Conservation (phyloP, 1,140 invertebrate species). For the Battus philenor region DNA sequence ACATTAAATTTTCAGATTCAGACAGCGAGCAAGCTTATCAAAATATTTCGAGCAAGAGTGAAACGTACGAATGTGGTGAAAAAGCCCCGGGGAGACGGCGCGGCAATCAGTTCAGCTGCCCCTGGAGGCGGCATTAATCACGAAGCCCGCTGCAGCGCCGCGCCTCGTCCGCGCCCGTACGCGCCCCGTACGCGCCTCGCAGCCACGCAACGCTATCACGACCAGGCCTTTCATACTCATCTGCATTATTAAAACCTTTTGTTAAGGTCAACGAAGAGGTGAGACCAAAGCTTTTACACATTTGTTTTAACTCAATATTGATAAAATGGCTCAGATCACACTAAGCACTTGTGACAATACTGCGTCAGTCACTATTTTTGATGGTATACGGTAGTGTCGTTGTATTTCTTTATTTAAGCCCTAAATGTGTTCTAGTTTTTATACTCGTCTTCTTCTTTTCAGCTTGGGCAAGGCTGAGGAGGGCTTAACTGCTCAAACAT, state of each 20-base stretch:
- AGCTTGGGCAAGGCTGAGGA: too few species aligned
- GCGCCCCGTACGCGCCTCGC: background rate
- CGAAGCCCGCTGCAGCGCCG: slow-evolving; percentile 19
- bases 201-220: slow-evolving; percentile 11
- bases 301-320: too few species aligned
- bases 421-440: too few species aligned
- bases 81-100: slow-evolving; percentile 24
- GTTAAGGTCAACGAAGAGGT: background rate
- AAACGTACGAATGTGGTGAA: slow-evolving; percentile 22
- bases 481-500: too few species aligned
- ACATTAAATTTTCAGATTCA: slow-evolving; percentile 8
- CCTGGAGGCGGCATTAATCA: slow-evolving; percentile 47
- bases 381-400: too few species aligned
- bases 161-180: too few species aligned
- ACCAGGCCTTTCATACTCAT: slow-evolving; percentile 8
- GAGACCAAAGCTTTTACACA: background rate
- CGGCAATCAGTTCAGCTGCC: slow-evolving; percentile 44
- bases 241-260: slow-evolving; percentile 8
- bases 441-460: too few species aligned
- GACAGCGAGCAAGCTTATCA: slow-evolving; percentile 20
- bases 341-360: too few species aligned
- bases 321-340: too few species aligned
- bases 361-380: too few species aligned
- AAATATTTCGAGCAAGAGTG: slow-evolving; percentile 29
- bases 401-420: too few species aligned